Evolutionary conservation across 1,140 invertebrate species (phyloP).

Genomic region (Odontomachus brunneus): DNA sequence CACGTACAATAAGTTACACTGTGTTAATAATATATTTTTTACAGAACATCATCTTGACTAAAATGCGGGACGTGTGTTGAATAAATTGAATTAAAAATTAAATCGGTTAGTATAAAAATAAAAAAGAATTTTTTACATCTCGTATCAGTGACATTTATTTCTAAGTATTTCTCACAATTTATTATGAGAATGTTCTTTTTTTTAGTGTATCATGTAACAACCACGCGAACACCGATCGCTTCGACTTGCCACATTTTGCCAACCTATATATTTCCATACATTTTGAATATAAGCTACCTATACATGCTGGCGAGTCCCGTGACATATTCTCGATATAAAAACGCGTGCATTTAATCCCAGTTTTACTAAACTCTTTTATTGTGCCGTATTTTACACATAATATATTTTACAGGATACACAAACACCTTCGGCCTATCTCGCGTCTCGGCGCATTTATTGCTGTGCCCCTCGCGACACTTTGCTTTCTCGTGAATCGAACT

Average conservation of each 20-base stretch:
- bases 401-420: constrained; percentile 14
- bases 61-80: too few relatives aligned
- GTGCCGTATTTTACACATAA: constrained; percentile 12
- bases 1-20: too few relatives aligned
- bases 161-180: background rate
- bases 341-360: background rate
- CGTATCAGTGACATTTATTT: background rate
- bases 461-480: background rate
- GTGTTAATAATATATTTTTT: too few relatives aligned
- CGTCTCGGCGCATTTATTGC: too few relatives aligned
- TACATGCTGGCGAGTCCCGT: too few relatives aligned
- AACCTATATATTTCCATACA: background rate
- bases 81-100: background rate
- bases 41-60: too few relatives aligned
- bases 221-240: background rate
- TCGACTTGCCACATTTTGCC: background rate
- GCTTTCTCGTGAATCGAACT: background rate
- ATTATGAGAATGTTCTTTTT: background rate
- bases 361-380: constrained; percentile 12
- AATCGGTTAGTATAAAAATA: background rate
- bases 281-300: too few relatives aligned
- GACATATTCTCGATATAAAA: background rate
- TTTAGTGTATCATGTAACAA: background rate
- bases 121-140: background rate
- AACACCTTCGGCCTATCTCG: background rate